phyloP scores from a whole-genome alignment of 2,888 invertebrate species.

The Drosophila incognita region DNA sequence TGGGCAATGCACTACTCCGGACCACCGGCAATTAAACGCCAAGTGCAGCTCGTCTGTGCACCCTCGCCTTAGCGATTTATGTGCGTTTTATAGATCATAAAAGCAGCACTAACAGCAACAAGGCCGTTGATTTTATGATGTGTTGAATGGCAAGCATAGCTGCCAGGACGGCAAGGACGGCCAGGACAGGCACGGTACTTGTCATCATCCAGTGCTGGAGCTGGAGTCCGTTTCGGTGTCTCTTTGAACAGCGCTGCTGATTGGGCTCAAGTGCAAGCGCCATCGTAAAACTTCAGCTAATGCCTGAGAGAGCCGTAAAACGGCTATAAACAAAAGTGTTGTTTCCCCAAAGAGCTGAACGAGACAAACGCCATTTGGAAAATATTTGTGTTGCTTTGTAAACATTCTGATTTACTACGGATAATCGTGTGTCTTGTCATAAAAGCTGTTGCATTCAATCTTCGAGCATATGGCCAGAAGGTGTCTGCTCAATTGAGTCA shows the following conservation, averaged over 20 bases:
- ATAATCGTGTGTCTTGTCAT: constrained; percentile 54
- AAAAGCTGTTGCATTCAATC: constrained; percentile 32
- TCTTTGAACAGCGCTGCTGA: constrained; percentile 44
- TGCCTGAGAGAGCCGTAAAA: constrained; percentile 76
- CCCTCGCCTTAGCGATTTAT: constrained; percentile 68
- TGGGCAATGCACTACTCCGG: constrained; percentile 31
- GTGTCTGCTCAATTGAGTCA: constrained; percentile 26
- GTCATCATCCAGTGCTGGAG: constrained; percentile 40
- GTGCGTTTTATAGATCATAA: constrained; percentile 81
- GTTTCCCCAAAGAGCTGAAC: constrained; percentile 33
- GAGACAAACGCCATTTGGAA: constrained; percentile 37
- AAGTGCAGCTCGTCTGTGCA: constrained; percentile 50
- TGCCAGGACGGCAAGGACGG: constrained; percentile 13
- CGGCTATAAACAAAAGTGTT: constrained; percentile 77
- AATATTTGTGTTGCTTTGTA: constrained; percentile 46
- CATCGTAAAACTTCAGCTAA: constrained; percentile 74
- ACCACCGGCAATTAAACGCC: constrained; percentile 67
- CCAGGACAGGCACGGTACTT: constrained; percentile 48
- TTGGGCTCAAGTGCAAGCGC: constrained; percentile 73
- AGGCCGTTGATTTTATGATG: constrained; percentile 78
- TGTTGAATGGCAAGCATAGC: constrained; percentile 66
- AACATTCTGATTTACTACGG: constrained; percentile 65
- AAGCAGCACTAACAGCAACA: constrained; percentile 67
- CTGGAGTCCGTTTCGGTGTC: constrained; percentile 22
- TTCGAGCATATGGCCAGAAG: constrained; percentile 38